Evolutionary conservation across 30 jellyfish, hydroid and myxozoan genomes (phyloP).

Genomic region (Hydractinia symbiolongicarpus): DNA sequence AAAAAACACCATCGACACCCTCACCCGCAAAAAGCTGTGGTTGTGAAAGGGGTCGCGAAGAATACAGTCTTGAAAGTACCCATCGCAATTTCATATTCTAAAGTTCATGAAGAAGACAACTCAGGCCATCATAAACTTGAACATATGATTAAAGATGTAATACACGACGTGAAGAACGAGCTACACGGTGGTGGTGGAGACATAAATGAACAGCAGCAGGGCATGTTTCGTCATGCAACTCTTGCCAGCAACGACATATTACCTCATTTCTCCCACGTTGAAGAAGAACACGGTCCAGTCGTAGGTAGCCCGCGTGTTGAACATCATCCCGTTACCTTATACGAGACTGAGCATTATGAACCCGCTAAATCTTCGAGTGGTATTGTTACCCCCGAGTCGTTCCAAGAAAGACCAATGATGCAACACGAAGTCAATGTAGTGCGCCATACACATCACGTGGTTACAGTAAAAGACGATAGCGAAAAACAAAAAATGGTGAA

Average conservation of each 20-base stretch:
- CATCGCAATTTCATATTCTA: background rate
- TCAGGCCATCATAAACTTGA: background rate
- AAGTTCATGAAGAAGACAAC: conserved; percentile 2
- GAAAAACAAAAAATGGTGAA: conserved; percentile 68
- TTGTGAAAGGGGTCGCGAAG: conserved; percentile 6
- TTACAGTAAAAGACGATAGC: conserved; percentile 56
- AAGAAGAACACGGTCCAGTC: conserved; percentile 26
- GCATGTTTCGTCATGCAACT: background rate
- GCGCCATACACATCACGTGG: conserved; percentile 83
- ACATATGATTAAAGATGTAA: conserved; percentile 1
- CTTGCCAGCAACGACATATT: background rate
- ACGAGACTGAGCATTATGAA: conserved; percentile 57
- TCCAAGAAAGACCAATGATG: conserved; percentile 12
- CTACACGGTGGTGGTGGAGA: background rate
- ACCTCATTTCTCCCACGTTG: background rate
- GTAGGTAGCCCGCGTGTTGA: conserved; percentile 23
- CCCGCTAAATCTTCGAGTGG: conserved; percentile 42
- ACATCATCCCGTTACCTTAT: conserved; percentile 34
- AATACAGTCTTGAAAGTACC: conserved; percentile 1
- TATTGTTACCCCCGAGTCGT: conserved; percentile 28
- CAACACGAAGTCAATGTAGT: conserved; percentile 55
- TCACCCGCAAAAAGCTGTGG: background rate
- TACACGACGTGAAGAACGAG: conserved; percentile 13
- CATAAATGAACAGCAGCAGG: background rate
- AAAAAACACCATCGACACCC: conserved; percentile 3